A percentile compares a stretch with the other conserved stretches of the same genome.
Conservation (phyloP, 2,888 invertebrate species). For the Acanthosoma haemorrhoidale region DNA sequence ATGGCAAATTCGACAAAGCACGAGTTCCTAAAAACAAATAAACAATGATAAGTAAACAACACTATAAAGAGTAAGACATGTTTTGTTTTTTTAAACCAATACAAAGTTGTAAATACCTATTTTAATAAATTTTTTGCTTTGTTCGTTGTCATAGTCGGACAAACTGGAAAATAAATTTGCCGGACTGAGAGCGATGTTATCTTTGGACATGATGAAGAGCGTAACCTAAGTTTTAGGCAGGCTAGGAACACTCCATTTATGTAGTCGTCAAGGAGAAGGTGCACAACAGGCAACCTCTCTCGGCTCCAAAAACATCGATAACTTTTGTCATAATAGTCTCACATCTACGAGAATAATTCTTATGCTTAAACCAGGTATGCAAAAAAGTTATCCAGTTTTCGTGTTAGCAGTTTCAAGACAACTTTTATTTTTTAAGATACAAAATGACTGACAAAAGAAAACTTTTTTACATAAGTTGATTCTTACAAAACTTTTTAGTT, state of each 20-base stretch:
- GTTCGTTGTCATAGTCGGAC: not conserved
- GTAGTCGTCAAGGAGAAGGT: not conserved
- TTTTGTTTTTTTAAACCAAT: constrained; percentile 11
- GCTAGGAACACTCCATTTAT: not conserved
- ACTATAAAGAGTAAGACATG: constrained; percentile 25
- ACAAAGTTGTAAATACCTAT: constrained; percentile 32
- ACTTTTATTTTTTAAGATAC: too few relatives aligned
- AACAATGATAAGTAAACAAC: not conserved
- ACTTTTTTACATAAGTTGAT: too few relatives aligned
- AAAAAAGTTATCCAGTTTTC: too few relatives aligned
- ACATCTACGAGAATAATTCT: too few relatives aligned
- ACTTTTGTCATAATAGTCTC: too few relatives aligned
- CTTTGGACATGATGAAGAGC: not conserved
- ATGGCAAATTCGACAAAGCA: constrained; percentile 60
- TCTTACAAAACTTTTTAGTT: too few relatives aligned
- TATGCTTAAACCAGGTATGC: too few relatives aligned
- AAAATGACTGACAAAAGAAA: too few relatives aligned
- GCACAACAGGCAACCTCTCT: not conserved
- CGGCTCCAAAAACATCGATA: too few relatives aligned
- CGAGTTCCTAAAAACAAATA: constrained; percentile 50
- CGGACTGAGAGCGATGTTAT: too few relatives aligned
- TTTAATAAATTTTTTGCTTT: constrained; percentile 15
- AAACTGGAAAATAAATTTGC: not conserved
- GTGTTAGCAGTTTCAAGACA: too few relatives aligned
- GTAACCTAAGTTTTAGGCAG: not conserved